A percentile compares a stretch with the other conserved stretches of the same genome.
Evolutionary conservation across 2,797 vertebrate genomes (phyloP).

Genomic region (Cheirogaleus major): DNA sequence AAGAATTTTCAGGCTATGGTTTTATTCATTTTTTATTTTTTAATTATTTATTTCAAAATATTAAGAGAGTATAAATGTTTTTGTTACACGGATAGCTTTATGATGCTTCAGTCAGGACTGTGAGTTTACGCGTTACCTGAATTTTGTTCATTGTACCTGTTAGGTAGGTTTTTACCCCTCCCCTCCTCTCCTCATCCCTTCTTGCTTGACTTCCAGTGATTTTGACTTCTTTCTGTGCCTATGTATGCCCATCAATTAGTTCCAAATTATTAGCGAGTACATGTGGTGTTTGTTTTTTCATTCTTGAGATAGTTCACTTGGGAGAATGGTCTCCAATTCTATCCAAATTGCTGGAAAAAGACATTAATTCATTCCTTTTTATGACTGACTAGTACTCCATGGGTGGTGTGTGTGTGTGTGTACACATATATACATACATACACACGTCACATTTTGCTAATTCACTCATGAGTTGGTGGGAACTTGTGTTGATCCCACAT

Average conservation of each 20-base stretch:
- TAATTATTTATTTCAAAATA: not conserved
- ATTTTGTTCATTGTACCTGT: not conserved
- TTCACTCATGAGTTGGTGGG: not conserved
- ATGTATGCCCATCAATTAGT: not conserved
- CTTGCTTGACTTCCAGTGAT: not conserved
- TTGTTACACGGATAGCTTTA: not conserved
- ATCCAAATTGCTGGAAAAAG: not conserved
- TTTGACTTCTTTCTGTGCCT: not conserved
- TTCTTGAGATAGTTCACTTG: not conserved
- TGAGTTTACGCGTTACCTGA: not conserved
- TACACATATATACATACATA: too few relatives aligned
- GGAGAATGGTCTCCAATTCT: not conserved
- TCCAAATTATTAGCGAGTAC: not conserved
- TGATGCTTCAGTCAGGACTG: not conserved
- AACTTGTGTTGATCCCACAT: not conserved
- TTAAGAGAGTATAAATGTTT: not conserved
- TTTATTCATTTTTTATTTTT: not conserved
- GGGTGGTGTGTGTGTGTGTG: too few relatives aligned
- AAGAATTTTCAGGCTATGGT: not conserved
- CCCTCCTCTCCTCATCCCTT: fast-evolving
- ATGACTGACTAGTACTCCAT: not conserved
- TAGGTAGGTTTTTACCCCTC: not conserved
- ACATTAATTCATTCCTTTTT: not conserved
- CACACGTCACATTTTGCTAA: not conserved
- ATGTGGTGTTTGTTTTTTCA: not conserved